phyloP scores from a whole-genome alignment of 1,140 invertebrate species.

The Metopolophium dirhodum region DNA sequence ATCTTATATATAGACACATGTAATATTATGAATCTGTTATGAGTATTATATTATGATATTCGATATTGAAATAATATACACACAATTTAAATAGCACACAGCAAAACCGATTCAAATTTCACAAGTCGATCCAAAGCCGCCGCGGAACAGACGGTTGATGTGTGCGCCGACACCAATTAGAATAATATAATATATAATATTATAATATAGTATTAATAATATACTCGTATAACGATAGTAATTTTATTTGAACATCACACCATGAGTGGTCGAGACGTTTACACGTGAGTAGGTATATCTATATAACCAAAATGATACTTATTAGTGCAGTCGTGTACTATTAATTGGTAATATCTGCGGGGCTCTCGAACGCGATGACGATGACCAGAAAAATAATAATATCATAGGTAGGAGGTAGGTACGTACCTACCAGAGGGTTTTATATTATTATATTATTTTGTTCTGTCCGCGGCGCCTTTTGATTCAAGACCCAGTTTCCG shows the following conservation, averaged over 20 bases:
- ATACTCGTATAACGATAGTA: background rate
- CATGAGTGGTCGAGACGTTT: background rate
- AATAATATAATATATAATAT: no score
- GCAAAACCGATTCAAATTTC: background rate
- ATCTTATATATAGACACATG: background rate
- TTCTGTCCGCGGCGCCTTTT: constrained; percentile 20
- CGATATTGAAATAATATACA: background rate
- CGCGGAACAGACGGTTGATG: background rate
- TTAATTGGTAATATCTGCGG: background rate
- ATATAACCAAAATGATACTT: background rate
- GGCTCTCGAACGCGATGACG: background rate
- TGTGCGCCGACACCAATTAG: background rate
- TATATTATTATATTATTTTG: background rate
- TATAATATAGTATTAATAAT: background rate
- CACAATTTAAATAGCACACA: background rate
- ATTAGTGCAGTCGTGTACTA: background rate
- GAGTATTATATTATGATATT: background rate
- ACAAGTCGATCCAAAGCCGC: no score
- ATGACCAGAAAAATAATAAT: constrained; percentile 11
- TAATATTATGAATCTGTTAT: background rate
- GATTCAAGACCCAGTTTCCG: background rate
- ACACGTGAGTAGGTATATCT: background rate
- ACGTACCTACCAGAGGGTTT: background rate
- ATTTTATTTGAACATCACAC: background rate
- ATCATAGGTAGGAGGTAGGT: background rate